Evolutionary conservation across 2,797 vertebrate species (phyloP).

Genomic region (Coregonus ussuriensis): DNA sequence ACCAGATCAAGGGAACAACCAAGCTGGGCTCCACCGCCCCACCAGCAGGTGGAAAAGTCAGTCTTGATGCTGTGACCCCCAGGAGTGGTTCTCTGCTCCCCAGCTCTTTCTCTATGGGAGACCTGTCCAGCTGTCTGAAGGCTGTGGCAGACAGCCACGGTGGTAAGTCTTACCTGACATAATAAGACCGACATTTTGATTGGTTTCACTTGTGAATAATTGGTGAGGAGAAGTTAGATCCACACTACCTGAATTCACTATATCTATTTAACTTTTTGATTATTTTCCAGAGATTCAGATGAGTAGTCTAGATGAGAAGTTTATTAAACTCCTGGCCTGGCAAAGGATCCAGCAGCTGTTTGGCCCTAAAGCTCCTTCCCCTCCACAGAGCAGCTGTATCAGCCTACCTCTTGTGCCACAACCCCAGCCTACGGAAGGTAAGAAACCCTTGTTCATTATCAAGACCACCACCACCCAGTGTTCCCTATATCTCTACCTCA

Average conservation of each 20-base stretch:
- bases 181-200: neutral
- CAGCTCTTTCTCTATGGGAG: constrained; percentile 78
- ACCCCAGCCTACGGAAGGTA: constrained; percentile 3
- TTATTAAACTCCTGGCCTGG: constrained; percentile 89
- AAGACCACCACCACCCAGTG: neutral
- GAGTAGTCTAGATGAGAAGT: constrained; percentile 85
- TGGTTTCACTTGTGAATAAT: neutral
- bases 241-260: neutral
- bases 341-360: constrained; percentile 92
- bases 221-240: neutral
- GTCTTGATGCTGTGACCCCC: constrained; percentile 68
- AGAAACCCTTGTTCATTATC: neutral
- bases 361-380: constrained; percentile 79
- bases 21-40: constrained; percentile 78
- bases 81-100: constrained; percentile 61
- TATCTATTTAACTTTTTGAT: constrained; percentile 4
- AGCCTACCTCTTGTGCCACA: constrained; percentile 65
- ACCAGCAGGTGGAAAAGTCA: constrained; percentile 80
- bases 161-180: constrained; percentile 67
- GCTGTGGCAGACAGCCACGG: constrained; percentile 78
- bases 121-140: constrained; percentile 67
- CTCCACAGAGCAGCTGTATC: constrained; percentile 60
- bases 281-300: constrained; percentile 83
- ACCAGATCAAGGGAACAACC: constrained; percentile 64
- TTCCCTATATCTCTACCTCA: neutral